Evolutionary conservation across 2,113 vertebrate species (phyloP).

Genomic region (Neomonachus schauinslandi): DNA sequence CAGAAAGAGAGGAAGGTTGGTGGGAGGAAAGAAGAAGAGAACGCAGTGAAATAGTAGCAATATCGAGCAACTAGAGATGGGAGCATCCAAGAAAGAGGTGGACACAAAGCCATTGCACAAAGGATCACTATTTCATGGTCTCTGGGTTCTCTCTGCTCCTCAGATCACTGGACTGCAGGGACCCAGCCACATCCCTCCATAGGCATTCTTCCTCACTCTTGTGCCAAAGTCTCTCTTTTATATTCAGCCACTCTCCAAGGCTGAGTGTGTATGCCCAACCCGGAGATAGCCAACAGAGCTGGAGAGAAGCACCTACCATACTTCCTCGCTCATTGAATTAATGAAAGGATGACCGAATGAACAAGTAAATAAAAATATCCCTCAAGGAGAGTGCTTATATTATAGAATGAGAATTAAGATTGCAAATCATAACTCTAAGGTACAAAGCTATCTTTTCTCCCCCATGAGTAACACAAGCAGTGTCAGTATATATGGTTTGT

Average conservation of each 20-base stretch:
- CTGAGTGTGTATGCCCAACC: not conserved
- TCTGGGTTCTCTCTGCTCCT: not conserved
- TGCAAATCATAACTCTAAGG: not conserved
- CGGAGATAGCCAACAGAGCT: not conserved
- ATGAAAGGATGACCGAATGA: not conserved
- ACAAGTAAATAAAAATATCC: not conserved
- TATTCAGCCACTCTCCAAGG: not conserved
- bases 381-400: not conserved
- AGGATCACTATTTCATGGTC: not conserved
- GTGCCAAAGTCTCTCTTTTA: not conserved
- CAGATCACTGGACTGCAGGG: not conserved
- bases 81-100: fast-evolving
- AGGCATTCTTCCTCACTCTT: not conserved
- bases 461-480: not conserved
- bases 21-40: not conserved
- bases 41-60: not conserved
- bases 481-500: not conserved
- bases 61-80: not conserved
- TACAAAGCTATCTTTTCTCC: not conserved
- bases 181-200: not conserved
- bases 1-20: not conserved
- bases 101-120: not conserved
- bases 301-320: not conserved
- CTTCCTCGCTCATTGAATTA: not conserved
- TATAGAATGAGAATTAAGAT: constrained; percentile 47